A percentile compares a stretch with the other conserved stretches of the same genome.
Evolutionary conservation across 2,797 vertebrate species (phyloP).

Genomic region (Typhlichthys eigenmanni): DNA sequence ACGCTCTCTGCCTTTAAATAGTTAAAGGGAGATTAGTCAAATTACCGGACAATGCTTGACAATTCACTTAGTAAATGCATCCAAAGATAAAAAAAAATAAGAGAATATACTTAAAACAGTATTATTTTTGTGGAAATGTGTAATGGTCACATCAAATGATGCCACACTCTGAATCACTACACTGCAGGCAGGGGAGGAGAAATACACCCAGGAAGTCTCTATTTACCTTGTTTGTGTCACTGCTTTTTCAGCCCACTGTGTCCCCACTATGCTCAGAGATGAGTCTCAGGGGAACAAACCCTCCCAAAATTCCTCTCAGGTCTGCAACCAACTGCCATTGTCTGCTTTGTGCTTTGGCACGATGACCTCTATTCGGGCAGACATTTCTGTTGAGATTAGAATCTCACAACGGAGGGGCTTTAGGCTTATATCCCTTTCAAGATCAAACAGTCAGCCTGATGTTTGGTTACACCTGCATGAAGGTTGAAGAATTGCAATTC

Average conservation of each 20-base stretch:
- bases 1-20: constrained; percentile 67
- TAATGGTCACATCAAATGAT: constrained; percentile 20
- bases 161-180: constrained; percentile 9
- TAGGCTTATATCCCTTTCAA: constrained; percentile 73
- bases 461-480: constrained; percentile 62
- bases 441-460: constrained; percentile 69
- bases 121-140: constrained; percentile 30
- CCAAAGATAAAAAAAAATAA: constrained; percentile 28
- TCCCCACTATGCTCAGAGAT: constrained; percentile 39
- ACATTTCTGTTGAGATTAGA: constrained; percentile 74
- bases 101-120: constrained; percentile 27
- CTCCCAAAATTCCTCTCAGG: constrained; percentile 61
- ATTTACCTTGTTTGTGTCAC: constrained; percentile 41
- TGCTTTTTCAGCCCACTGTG: constrained; percentile 42
- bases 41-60: constrained; percentile 59
- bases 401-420: constrained; percentile 69
- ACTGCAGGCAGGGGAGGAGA: constrained; percentile 19
- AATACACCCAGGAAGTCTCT: constrained; percentile 32
- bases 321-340: constrained; percentile 58
- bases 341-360: constrained; percentile 59
- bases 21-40: constrained; percentile 63
- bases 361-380: constrained; percentile 74
- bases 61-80: constrained; percentile 53
- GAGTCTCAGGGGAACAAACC: constrained; percentile 54
- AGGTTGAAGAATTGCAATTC: constrained; percentile 64